Percentiles rank a stretch among this genome's conserved stretches.
Conservation (phyloP, 2,113 vertebrate genomes). For the Platycercus adscitus region DNA sequence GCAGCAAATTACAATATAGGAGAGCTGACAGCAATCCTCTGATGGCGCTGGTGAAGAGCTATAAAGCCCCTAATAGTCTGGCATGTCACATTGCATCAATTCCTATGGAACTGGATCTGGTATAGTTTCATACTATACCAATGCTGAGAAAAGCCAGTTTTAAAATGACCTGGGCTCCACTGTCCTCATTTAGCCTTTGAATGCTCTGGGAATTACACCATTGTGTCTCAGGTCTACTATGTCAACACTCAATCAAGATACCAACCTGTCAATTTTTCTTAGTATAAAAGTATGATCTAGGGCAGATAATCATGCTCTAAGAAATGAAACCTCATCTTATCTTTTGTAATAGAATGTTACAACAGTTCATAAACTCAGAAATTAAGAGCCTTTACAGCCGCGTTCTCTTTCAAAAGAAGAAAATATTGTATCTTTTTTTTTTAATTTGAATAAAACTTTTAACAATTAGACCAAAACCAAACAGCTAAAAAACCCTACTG, state of each 20-base stretch:
- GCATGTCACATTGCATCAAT: not conserved
- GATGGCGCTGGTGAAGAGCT: not conserved
- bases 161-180: not conserved
- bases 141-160: not conserved
- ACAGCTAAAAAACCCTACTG: not conserved
- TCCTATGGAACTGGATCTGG: not conserved
- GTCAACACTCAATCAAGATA: not conserved
- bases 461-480: not conserved
- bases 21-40: constrained; percentile 17
- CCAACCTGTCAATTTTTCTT: not conserved
- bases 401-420: not conserved
- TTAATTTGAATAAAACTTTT: not conserved
- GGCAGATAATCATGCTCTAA: not conserved
- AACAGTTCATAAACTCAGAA: not conserved
- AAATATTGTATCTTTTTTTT: rapidly evolving
- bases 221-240: not conserved
- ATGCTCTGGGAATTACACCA: not conserved
- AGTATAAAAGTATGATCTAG: not conserved
- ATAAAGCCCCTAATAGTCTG: not conserved
- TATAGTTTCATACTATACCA: not conserved
- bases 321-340: not conserved
- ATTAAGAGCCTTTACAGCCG: not conserved
- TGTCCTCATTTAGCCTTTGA: constrained; percentile 9
- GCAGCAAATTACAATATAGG: not conserved
- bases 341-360: not conserved